A percentile compares a stretch with the other conserved stretches of the same genome.
These are phyloP conservation scores for Teleopsis dalmanni DNA, from an alignment of 1,140 invertebrate species.

Conservation along the genomic window DNA sequence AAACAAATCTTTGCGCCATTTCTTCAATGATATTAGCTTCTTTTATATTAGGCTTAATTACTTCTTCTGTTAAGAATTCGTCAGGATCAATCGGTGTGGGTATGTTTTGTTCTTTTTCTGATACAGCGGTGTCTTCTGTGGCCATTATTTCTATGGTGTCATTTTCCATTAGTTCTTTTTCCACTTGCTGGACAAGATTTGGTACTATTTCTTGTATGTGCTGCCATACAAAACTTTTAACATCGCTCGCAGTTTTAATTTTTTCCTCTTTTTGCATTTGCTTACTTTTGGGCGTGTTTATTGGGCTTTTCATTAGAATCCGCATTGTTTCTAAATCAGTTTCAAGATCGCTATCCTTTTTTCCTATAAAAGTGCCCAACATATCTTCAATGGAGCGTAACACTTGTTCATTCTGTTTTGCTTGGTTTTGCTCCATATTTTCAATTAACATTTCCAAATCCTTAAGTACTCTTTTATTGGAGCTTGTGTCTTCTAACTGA, in stretches of 20 bases:
- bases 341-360: constrained; percentile 29
- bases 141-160: neutral
- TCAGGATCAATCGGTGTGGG: constrained; percentile 23
- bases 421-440: constrained; percentile 41
- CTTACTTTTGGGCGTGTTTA: constrained; percentile 18
- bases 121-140: neutral
- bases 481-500: constrained; percentile 25
- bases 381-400: constrained; percentile 14
- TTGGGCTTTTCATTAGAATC: constrained; percentile 39
- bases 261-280: neutral
- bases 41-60: constrained; percentile 32
- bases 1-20: constrained; percentile 25
- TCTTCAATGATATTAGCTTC: constrained; percentile 29
- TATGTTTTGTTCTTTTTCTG: constrained; percentile 9
- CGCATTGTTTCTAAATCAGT: constrained; percentile 36
- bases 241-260: constrained; percentile 4
- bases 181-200: constrained; percentile 42
- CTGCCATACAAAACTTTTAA: constrained; percentile 40
- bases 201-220: constrained; percentile 44
- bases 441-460: constrained; percentile 42
- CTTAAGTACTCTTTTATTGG: constrained; percentile 30
- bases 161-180: constrained; percentile 32
- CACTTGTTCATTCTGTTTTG: constrained; percentile 38
- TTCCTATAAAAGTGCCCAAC: constrained; percentile 1
- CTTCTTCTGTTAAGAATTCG: constrained; percentile 31